Evolutionary conservation across 2,113 vertebrate species (phyloP), one percentile per base, ranked within the genome.

Genomic region (Tetrax tetrax): DNA sequence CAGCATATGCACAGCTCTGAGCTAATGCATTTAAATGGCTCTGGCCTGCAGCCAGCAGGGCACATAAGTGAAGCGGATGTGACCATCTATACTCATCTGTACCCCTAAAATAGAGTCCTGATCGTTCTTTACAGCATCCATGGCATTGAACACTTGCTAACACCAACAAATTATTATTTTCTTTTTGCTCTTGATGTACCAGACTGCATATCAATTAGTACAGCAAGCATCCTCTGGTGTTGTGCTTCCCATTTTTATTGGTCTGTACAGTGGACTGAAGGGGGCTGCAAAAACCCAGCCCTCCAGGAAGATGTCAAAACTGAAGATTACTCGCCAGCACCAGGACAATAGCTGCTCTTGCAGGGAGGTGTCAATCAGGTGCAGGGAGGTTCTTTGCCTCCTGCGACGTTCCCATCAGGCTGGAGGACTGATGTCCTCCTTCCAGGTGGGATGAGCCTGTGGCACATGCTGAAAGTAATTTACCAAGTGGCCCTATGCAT

Each of bases 311-410:
- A 97, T 70, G 95, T 97, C 47, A 97, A 95, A 33, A 87, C 96
- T 57, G 96, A 97, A 94, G 96, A 97, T 83, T 97, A 97, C 53
- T 79, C 69, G 33, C 86, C 96, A 7, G 77, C 38, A 5, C 22
- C 83, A n/a, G 89, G 43, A 54, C 91, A 95, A 78, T 97, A 95
- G 75, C 66, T 29, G 8, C 79, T 92, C 1, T 85, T 96, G 48
- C 81, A 94, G 4, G 78, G 85, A 83, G 84, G 38, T 48, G 87
- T 50, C 25, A 51, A 23, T 31, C 64, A 92, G 50, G 31, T 12
- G 11, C 37, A 20, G 24, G 63, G 41, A 48, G 61, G 14, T 15
- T 91, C 93, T 53, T 94, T 79, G 4, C 4, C 38, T 78, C 33
- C 70, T 0, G 80, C 75, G 5, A 17, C 23, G 33, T 92, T 96